Base-by-base conservation (phyloP, 2,888 invertebrate genomes). In the Phrixothrix hirtus region DNA sequence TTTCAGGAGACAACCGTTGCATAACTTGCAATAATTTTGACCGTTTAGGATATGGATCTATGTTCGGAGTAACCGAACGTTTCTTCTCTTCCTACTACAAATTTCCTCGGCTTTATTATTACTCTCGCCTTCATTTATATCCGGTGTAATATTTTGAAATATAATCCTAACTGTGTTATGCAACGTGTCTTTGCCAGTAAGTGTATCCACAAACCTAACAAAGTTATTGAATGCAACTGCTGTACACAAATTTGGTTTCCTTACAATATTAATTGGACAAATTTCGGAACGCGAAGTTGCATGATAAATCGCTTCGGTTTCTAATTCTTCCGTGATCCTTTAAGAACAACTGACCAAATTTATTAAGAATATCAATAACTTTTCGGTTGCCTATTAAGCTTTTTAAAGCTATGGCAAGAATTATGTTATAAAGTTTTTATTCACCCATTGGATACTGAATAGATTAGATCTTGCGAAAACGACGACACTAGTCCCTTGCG, bases 371-470 rank as follows among this genome's bases (percentile, higher is more conserved):
- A 15, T 65, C 55, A n/a, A 70, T 43, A 36, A 67, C 46, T 54
- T 68, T 64, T 52, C 59, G 41, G 45, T 62, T 63, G 41, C 61
- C 67, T 12, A 64, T 65, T 27, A 69, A 45, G 49, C 63, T 65
- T 52, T 70, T 71, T 30, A 71, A 46, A 32, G 68, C 47, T 47
- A 70, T 58, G 2, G 67, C 69, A 3, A 72, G 57, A 14, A 51
- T 61, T 50, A 30, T 66, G 65, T 43, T 66, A 66, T 14, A 58
- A 52, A 3, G 63, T 60, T 55, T 65, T 66, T 6, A 67, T 50
- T 43, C 17, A 15, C 14, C 63, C 62, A 45, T 63, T 61, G n/a
- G 50, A 43, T 17, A 63, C 52, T 1, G 48, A 41, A 41, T 60
- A 63, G 21, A 66, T 58, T 6, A 60, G n/a, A 49, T 64, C 62